These are phyloP conservation scores for Acrocera orbiculus DNA, from an alignment of 2,888 invertebrate species.

Conservation along the genomic window DNA sequence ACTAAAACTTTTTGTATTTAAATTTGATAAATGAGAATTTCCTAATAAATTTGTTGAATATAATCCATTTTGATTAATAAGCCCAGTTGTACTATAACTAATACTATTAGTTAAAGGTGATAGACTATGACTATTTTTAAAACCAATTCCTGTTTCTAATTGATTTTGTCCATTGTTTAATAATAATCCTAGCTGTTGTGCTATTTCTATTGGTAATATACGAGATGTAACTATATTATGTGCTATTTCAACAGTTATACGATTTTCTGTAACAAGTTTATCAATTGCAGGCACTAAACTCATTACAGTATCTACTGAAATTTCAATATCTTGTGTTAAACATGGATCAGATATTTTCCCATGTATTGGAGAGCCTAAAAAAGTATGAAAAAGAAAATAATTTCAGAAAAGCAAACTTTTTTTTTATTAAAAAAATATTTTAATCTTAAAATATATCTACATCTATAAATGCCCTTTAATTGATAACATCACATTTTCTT, in stretches of 20 bases:
- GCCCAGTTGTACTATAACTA: conserved; percentile 13
- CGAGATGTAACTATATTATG: conserved; percentile 31
- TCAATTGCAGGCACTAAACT: conserved; percentile 32
- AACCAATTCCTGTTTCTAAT: conserved; percentile 25
- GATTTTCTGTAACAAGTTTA: conserved; percentile 31
- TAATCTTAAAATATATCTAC: too few relatives aligned
- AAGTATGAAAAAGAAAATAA: too few relatives aligned
- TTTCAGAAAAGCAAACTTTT: too few relatives aligned
- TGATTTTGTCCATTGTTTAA: conserved; percentile 32
- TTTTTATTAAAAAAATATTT: not conserved
- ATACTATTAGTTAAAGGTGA: conserved; percentile 21
- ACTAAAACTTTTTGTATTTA: conserved; percentile 1
- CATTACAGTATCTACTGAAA: conserved; percentile 34
- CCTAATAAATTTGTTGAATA: conserved; percentile 4
- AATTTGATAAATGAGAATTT: conserved; percentile 9
- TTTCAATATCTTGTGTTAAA: conserved; percentile 23
- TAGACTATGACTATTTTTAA: conserved; percentile 26
- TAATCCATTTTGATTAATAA: conserved; percentile 13
- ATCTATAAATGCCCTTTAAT: too few relatives aligned
- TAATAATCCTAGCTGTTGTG: conserved; percentile 36
- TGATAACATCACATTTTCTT: not conserved
- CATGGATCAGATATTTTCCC: conserved; percentile 24
- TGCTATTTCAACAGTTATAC: conserved; percentile 28
- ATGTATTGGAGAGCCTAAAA: conserved; percentile 44
- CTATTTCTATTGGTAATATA: conserved; percentile 34